phyloP scores from a whole-genome alignment of 1,140 invertebrate species.

The Drosophila melanogaster region Release_6_plus_ISO1_MT NT_037436.4:9362001-9362500 shows the following conservation, averaged over 20 bases:
- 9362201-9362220: conserved; percentile 5
- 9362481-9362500: conserved; percentile 63
- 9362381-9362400: conserved; percentile 16
- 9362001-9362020: conserved; percentile 11
- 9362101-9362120: conserved; percentile 20
- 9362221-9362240: conserved; percentile 11
- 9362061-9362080: conserved; percentile 56
- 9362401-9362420: conserved; percentile 19
- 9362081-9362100: conserved; percentile 23
- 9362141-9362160: conserved; percentile 13
- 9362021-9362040: conserved; percentile 1
- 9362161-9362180: conserved; percentile 33
- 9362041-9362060: conserved; percentile 15
- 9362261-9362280: conserved; percentile 47
- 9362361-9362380: conserved; percentile 46
- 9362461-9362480: conserved; percentile 55
- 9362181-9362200: conserved; percentile 35
- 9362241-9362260: conserved; percentile 53
- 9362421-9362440: conserved; percentile 23
- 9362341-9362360: conserved; percentile 57
- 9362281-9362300: conserved; percentile 38
- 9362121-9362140: conserved; percentile 38
- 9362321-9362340: not conserved
- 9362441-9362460: conserved; percentile 44
- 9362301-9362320: not conserved